A percentile compares a stretch with the other conserved stretches of the same genome.
These are phyloP conservation scores for Pycnomerus fuliginosus DNA, from an alignment of 2,888 invertebrate species.

Conservation along the genomic window DNA sequence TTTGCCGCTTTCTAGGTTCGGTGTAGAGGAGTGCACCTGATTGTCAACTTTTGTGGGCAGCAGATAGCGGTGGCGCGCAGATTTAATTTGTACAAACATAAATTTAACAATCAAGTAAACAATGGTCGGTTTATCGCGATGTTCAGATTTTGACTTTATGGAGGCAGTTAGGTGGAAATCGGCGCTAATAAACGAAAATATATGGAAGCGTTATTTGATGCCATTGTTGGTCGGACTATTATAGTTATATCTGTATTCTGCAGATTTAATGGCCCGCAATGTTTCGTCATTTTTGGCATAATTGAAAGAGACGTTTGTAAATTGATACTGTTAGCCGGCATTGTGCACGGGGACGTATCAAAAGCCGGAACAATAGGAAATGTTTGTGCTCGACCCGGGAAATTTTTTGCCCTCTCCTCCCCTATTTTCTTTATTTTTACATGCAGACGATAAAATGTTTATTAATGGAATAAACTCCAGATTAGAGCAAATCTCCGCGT, in stretches of 20 bases:
- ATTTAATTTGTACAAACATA: conserved; percentile 56
- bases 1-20: conserved; percentile 34
- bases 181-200: conserved; percentile 52
- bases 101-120: conserved; percentile 55
- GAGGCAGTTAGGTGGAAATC: conserved; percentile 51
- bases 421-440: no score
- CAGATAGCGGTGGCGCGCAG: conserved; percentile 47
- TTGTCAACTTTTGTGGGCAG: conserved; percentile 52
- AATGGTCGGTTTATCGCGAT: conserved; percentile 54
- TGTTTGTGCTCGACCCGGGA: conserved; percentile 16
- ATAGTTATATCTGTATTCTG: conserved; percentile 47
- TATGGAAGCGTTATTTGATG: conserved; percentile 42
- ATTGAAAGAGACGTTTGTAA: conserved; percentile 40
- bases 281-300: conserved; percentile 44
- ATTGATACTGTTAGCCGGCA: conserved; percentile 23
- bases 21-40: conserved; percentile 37
- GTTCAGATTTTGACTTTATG: conserved; percentile 54
- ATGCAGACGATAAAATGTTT: conserved; percentile 9
- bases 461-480: conserved; percentile 17
- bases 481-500: no score
- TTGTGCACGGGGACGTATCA: conserved; percentile 14
- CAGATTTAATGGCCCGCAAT: conserved; percentile 44
- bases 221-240: conserved; percentile 40
- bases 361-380: conserved; percentile 17
- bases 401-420: conserved; percentile 11